Base-by-base conservation (phyloP, 2,888 invertebrate genomes). In the Cyclophora punctaria region DNA sequence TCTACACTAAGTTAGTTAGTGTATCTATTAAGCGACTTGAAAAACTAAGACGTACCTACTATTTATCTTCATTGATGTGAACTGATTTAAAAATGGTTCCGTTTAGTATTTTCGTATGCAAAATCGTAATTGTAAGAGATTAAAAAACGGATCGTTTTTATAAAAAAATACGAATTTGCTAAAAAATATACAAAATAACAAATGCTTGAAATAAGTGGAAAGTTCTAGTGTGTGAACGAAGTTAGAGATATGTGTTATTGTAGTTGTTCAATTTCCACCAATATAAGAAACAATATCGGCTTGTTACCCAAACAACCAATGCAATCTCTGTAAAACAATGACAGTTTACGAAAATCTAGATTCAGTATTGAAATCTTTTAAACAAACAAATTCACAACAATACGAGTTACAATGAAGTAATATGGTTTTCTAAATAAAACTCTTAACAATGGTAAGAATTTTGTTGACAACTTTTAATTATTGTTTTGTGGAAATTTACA, bases 391-490 rank as follows among this genome's bases (percentile, higher is more conserved):
- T 66, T 60, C 66, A 67, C 64, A 71, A 73, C 73, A 75, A 70
- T 70, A 71, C 59, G 63, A 67, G 60, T 66, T 73, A 66, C 69
- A 55, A 55, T 55, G 75, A 71, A 73, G 61, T 67, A 58, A 58
- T 57, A 63, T 62, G 70, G 76, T 81, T 83, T 82, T 83, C 76
- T 75, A 82, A 83, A 83, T 82, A 82, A 55, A 55, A 37, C 37
- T 37, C 37, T 5, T 5, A 37, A 73, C 72, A 73, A 73, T 74
- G 62, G 67, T 62, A 65, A 67, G 74, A 74, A 78, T 75, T 70
- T 67, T 77, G 71, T 75, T 73, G 69, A 68, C 58, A 53, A 35
- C 46, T 51, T 46, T 52, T 46, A 40, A 47, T 56, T 55, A 50
- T 55, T 50, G 45, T 41, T 42, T 55, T 52, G 54, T 59, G 50